Evolutionary conservation across 1,140 invertebrate species (phyloP), one percentile per base, ranked within the genome.

Genomic region (Phortica variegata): DNA sequence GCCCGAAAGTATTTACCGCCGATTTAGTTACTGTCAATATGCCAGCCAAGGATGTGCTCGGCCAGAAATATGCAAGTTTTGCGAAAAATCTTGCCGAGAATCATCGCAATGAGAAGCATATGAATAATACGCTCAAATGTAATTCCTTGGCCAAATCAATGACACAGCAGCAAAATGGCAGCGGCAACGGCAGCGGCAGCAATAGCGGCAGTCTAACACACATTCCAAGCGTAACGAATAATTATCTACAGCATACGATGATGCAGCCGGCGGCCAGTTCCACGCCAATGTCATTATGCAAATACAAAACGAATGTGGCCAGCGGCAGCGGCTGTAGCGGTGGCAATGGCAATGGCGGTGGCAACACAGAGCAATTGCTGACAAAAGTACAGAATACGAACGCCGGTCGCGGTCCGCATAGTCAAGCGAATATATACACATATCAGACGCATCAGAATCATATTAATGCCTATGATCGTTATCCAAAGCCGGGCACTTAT

Each of bases 21-120:
- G 87, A 87, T 58, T 83, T 85, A n/a, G 65, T 87, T 15, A 90
- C 88, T 3, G 86, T 88, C 0, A 89, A 87, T 53, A 87, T 87
- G 4, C 87, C 88, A 2, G 88, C 88, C 0, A 87, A 86, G 76
- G 87, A 88, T 54, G 88, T 90, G 0, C 73, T 90, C 6, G 87
- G 83, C 0, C 77, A 78, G 18, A 79, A 79, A 53, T 80, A 80
- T 32, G 66, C 79, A 9, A 84, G 82, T 49, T 81, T 81, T 53
- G 79, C 80, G 19, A 77, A 73, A 4, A 80, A 79, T 63, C 53
- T 75, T 0, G 70, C 65, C 23, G 71, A 76, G 49, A 73, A 73
- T 49, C 65, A 73, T 61, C 70, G 62, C 36, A 61, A 54, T 47
- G 72, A 75, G 12, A 75, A 75, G 46, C 73, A 73, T 43, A 20